Percentiles rank a stretch among this genome's conserved stretches.
Conservation (phyloP, 2,113 vertebrate genomes). For the Percopsis transmontana region DNA sequence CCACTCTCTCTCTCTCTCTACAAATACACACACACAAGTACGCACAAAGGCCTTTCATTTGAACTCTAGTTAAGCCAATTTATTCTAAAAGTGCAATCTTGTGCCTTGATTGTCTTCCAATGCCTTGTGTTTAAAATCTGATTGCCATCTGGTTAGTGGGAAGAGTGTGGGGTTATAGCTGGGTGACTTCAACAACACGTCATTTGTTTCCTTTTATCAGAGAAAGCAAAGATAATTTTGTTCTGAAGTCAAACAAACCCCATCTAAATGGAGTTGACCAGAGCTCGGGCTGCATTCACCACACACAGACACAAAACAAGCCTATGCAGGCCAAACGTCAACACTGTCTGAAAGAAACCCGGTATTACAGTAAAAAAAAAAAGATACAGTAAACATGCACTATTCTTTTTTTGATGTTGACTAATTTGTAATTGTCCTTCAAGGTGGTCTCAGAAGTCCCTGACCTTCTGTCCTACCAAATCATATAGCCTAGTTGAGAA, state of each 20-base stretch:
- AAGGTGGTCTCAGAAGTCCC: conserved; percentile 35
- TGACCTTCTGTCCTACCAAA: conserved; percentile 13
- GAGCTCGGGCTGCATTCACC: conserved; percentile 2
- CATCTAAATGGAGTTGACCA: conserved; percentile 25
- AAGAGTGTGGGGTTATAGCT: conserved; percentile 42
- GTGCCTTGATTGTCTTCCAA: conserved; percentile 73
- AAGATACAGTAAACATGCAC: neutral
- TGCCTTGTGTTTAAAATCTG: conserved; percentile 67
- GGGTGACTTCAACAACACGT: conserved; percentile 53
- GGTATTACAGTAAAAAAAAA: no score
- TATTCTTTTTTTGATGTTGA: no score
- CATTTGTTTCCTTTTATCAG: conserved; percentile 51
- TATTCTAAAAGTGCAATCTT: conserved; percentile 71
- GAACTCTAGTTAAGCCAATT: conserved; percentile 69
- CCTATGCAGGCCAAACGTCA: neutral
- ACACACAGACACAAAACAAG: no score
- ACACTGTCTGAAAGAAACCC: neutral
- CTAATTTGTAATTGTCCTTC: conserved; percentile 27
- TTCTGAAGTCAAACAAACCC: conserved; percentile 21
- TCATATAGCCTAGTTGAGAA: conserved; percentile 31
- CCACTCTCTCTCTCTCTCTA: no score
- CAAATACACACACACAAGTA: neutral
- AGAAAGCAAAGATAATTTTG: neutral
- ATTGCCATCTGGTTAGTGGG: conserved; percentile 70
- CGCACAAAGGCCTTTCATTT: conserved; percentile 54